Base-by-base conservation (phyloP, 1,140 invertebrate species). In the Acromyrmex echinatior region DNA sequence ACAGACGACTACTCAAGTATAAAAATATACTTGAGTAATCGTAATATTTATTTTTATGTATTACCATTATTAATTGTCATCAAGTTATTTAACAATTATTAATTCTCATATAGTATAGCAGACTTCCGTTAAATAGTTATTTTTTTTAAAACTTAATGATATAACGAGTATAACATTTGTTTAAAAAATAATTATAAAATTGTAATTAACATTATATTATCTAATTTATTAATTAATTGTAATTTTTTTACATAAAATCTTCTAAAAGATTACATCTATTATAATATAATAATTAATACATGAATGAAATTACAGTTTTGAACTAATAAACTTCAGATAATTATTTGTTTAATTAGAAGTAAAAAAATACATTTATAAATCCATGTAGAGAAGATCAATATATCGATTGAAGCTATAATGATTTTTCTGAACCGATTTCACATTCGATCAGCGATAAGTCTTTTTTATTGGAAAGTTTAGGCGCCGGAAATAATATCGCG, bases 401-500 rank as follows among this genome's bases (percentile, higher is more conserved):
- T 35, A 1, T 0, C 16, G n/a, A 56, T 56, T 58, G 21, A 49
- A 62, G 28, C 3, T 74, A 58, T 14, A 16, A 28, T 14, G 10
- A 28, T 6, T 62, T 74, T 73, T 74, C 18, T 74, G 21, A 81
- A 82, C 12, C 7, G 5, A 81, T 80, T 80, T 49, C 35, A 49
- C 51, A 58, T 80, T 60, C 12, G 53, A 70, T 49, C 53, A 56
- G 0, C 12, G 45, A 28, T 53, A 56, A 66, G 3, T 16, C 21
- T 65, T 14, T 78, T 66, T n/a, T n/a, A 35, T 60, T 58, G 35
- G 3, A 68, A 79, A 86, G 14, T 86, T 85, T 86, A n/a, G 49
- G 0, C 14, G 1, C 14, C 31, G 31, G 49, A 84, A 74, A 51
- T 21, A 70, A 31, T 87, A 56, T 45, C n/a, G 39, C 39, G 39